These are phyloP conservation scores for Hylyphantes graminicola DNA, from an alignment of 1,140 invertebrate genomes.

Conservation along the genomic window DNA sequence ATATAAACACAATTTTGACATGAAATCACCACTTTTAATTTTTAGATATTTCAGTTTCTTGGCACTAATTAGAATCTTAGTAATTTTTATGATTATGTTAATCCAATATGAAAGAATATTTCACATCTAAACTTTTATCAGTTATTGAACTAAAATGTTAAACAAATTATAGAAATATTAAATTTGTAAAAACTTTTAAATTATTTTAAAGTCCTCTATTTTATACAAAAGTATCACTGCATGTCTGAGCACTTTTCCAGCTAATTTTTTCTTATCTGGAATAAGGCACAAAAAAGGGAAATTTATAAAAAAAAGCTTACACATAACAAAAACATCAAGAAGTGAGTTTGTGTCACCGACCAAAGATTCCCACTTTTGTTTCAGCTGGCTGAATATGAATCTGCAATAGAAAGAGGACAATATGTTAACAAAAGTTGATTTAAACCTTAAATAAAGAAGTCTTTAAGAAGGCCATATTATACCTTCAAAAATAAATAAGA, in stretches of 20 bases:
- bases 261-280: slow-evolving; percentile 7
- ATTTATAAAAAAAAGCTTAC: slow-evolving; percentile 19
- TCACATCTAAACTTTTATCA: too few relatives aligned
- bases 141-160: too few relatives aligned
- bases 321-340: slow-evolving; percentile 24
- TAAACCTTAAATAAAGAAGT: too few relatives aligned
- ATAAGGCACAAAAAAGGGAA: slow-evolving; percentile 54
- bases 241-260: slow-evolving; percentile 7
- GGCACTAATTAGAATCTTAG: too few relatives aligned
- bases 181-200: not conserved
- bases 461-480: too few relatives aligned
- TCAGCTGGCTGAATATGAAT: slow-evolving; percentile 53
- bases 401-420: slow-evolving; percentile 23
- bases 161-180: too few relatives aligned
- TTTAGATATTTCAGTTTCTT: too few relatives aligned
- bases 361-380: slow-evolving; percentile 49
- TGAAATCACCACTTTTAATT: too few relatives aligned
- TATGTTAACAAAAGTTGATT: not conserved
- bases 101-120: too few relatives aligned
- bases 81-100: too few relatives aligned
- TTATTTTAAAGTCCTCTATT: not conserved
- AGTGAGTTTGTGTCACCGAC: slow-evolving; percentile 45
- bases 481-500: too few relatives aligned
- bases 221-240: slow-evolving; percentile 10
- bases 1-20: too few relatives aligned